A percentile compares a stretch with the other conserved stretches of the same genome.
Evolutionary conservation across 2,113 vertebrate species (phyloP).

Genomic region (Grallaria varia): DNA sequence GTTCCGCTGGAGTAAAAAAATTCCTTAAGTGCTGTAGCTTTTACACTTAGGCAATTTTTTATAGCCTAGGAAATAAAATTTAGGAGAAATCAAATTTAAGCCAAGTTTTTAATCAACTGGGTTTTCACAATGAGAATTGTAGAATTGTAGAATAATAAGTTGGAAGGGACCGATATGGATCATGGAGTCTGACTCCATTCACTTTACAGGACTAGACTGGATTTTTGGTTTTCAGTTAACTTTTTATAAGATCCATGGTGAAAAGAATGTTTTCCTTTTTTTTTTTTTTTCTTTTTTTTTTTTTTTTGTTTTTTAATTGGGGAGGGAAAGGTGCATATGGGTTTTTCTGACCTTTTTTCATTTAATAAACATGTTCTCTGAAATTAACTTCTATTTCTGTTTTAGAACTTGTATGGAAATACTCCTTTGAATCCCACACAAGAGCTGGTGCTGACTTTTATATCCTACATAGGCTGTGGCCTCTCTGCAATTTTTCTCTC

Average conservation of each 20-base stretch:
- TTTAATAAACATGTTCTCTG: background rate
- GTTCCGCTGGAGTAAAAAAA: background rate
- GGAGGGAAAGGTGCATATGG: background rate
- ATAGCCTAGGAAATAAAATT: background rate
- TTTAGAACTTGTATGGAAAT: constrained; percentile 84
- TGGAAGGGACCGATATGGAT: background rate
- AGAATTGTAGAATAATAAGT: background rate
- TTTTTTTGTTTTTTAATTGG: background rate
- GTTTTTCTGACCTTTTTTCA: background rate
- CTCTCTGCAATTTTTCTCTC: constrained; percentile 90
- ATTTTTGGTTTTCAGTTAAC: background rate
- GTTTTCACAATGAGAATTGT: background rate
- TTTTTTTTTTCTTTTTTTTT: background rate
- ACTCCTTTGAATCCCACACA: constrained; percentile 63
- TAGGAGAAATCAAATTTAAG: background rate
- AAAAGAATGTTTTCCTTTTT: background rate
- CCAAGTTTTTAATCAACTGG: background rate
- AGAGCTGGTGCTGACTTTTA: constrained; percentile 84
- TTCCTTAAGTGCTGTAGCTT: background rate
- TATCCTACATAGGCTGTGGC: constrained; percentile 93
- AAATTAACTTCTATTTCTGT: constrained; percentile 19
- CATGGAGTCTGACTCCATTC: background rate
- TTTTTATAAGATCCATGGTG: background rate
- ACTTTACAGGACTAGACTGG: background rate
- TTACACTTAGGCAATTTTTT: background rate